Evolutionary conservation across 2,113 vertebrate species (phyloP).

Genomic region (Lepus europaeus): DNA sequence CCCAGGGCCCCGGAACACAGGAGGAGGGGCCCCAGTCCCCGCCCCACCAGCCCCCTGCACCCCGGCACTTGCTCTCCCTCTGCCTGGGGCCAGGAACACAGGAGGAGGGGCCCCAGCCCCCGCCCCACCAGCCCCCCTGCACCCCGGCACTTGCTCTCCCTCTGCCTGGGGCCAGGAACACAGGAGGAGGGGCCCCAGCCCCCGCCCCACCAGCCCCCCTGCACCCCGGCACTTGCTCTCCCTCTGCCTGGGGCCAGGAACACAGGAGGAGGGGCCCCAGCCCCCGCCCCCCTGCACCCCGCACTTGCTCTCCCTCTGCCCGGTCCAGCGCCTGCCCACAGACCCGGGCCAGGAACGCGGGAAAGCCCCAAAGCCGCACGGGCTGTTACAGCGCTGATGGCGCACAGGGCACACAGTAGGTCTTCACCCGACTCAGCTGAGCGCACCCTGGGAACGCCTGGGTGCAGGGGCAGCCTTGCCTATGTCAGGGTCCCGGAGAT

Average conservation of each 20-base stretch:
- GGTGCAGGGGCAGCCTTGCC: not conserved
- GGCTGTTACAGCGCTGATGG: not conserved
- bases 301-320: not conserved
- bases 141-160: no score
- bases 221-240: no score
- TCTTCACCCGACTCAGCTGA: not conserved
- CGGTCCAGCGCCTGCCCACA: not conserved
- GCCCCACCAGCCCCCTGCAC: not conserved
- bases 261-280: not conserved
- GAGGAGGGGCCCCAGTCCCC: not conserved
- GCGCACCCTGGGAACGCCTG: not conserved
- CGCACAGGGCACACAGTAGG: not conserved
- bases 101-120: not conserved
- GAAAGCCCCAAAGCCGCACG: not conserved
- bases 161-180: no score
- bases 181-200: no score
- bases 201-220: no score
- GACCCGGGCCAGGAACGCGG: slow-evolving; percentile 30
- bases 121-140: not conserved
- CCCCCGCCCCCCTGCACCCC: not conserved
- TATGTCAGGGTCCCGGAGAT: not conserved
- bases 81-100: no score
- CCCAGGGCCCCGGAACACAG: not conserved
- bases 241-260: not conserved
- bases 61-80: no score